Conservation (phyloP, 2,888 invertebrate species). For the Acanthosoma haemorrhoidale region DNA sequence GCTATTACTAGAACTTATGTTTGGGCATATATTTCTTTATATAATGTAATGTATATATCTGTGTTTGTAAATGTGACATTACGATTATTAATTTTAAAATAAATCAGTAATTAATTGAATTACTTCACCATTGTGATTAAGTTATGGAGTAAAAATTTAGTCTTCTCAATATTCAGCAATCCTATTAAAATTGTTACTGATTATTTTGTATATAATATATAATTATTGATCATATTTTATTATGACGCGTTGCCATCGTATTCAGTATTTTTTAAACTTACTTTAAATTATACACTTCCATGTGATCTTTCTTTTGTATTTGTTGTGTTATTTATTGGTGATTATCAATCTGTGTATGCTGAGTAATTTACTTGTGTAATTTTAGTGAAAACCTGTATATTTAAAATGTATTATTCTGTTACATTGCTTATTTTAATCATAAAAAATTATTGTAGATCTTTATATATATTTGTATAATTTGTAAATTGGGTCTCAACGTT, state of each 20-base stretch:
- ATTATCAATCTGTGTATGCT: neutral
- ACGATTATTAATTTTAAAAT: neutral
- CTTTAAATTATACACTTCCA: no score
- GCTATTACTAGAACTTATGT: no score
- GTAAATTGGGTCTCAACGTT: neutral
- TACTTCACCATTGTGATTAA: conserved; percentile 3
- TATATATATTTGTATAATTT: neutral
- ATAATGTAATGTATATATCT: no score
- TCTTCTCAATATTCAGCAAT: neutral
- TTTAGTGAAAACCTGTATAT: neutral
- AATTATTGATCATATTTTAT: neutral
- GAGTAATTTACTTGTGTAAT: neutral
- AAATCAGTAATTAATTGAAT: neutral
- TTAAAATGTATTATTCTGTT: neutral
- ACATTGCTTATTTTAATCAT: neutral
- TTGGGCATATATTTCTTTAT: no score
- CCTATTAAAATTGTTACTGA: neutral
- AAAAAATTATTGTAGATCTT: neutral
- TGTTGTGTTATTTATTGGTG: neutral
- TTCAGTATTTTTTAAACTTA: neutral
- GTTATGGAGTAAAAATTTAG: neutral
- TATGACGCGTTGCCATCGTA: neutral
- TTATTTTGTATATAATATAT: neutral
- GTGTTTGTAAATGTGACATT: no score
- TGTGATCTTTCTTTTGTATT: conserved; percentile 1